phyloP scores from a whole-genome alignment of 2,888 invertebrate species.

The Drosophila austrosaltans region DNA sequence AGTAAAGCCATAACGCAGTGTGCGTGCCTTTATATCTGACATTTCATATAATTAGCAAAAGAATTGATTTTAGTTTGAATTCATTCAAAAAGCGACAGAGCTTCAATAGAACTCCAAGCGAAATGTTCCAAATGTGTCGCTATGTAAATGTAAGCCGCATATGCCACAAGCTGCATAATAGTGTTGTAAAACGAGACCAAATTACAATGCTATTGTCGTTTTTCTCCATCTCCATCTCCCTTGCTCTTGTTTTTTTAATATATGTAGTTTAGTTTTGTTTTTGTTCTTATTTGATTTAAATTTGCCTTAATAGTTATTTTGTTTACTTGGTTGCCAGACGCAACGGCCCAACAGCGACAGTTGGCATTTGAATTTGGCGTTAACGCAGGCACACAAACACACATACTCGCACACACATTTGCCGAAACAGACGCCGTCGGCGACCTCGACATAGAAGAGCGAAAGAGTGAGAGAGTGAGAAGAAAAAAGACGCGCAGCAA shows the following conservation, averaged over 20 bases:
- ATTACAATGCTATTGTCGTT: conserved; percentile 10
- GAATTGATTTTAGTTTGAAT: conserved; percentile 62
- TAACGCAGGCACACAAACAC: conserved; percentile 29
- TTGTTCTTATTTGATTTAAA: conserved; percentile 15
- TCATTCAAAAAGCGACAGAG: conserved; percentile 15
- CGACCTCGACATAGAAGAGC: conserved; percentile 75
- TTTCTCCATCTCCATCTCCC: not conserved
- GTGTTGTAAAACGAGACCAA: conserved; percentile 65
- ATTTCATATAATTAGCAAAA: conserved; percentile 62
- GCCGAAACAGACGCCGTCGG: conserved; percentile 63
- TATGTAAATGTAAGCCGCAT: conserved; percentile 59
- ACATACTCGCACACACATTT: conserved; percentile 21
- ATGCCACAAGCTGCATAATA: conserved; percentile 35
- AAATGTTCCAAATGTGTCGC: conserved; percentile 56
- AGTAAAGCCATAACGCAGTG: conserved; percentile 46
- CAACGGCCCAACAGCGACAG: conserved; percentile 55
- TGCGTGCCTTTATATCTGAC: conserved; percentile 27
- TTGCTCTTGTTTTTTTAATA: conserved; percentile 9
- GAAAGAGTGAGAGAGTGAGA: conserved; percentile 26
- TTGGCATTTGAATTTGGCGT: conserved; percentile 66
- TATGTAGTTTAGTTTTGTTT: conserved; percentile 21
- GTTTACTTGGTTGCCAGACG: conserved; percentile 65
- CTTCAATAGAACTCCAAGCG: conserved; percentile 18
- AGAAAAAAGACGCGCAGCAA: conserved; percentile 13
- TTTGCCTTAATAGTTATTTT: conserved; percentile 37